phyloP scores from a whole-genome alignment of 2,113 vertebrate species.

The Erythrocercus mccallii region DNA sequence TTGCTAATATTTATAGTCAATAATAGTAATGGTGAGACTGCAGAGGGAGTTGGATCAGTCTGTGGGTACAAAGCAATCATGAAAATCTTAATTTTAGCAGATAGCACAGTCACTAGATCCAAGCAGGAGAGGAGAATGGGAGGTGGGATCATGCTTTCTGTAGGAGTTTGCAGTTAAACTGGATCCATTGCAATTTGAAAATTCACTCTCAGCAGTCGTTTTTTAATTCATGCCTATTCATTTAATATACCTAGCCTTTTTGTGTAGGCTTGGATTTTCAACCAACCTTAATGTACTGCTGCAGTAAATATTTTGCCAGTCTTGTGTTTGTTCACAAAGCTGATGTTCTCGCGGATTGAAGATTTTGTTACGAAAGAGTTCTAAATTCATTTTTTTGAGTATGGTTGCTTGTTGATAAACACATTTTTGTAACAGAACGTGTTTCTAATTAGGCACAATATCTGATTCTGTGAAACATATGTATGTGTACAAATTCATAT shows the following conservation, averaged over 20 bases:
- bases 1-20: neutral
- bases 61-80: accelerated
- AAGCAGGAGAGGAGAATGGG: neutral
- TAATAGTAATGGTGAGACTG: neutral
- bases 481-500: neutral
- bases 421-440: neutral
- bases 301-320: neutral
- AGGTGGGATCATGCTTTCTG: neutral
- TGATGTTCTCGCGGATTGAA: neutral
- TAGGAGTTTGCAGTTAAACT: neutral
- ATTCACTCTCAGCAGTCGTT: neutral
- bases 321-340: neutral
- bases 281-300: neutral
- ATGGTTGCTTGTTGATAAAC: neutral
- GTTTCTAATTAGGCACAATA: neutral
- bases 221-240: neutral
- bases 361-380: neutral
- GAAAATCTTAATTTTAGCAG: neutral
- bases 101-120: neutral
- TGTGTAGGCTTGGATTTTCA: neutral
- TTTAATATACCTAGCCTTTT: neutral
- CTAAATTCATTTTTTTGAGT: neutral
- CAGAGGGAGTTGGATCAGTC: neutral
- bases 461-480: neutral
- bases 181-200: neutral